Percentiles rank a stretch among this genome's conserved stretches.
These are phyloP conservation scores for Phrynocephalus versicolor DNA, from an alignment of 2,113 vertebrate genomes.

Conservation along the genomic window DNA sequence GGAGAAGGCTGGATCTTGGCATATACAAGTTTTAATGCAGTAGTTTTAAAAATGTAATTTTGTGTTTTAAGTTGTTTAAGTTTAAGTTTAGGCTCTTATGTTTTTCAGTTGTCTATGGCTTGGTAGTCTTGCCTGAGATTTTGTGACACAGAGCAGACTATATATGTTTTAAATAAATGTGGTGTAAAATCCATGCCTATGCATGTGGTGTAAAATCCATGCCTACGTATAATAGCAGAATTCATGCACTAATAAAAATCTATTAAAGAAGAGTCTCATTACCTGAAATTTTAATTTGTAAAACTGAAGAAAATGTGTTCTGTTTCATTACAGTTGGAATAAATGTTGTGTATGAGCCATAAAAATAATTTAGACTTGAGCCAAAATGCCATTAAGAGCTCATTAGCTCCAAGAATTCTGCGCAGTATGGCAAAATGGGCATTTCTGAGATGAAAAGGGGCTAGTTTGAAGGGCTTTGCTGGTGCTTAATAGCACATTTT, in stretches of 20 bases:
- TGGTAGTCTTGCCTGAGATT: too few relatives aligned
- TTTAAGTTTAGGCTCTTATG: too few relatives aligned
- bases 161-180: too few relatives aligned
- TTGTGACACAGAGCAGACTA: too few relatives aligned
- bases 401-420: slow-evolving; percentile 4
- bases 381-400: not conserved
- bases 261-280: not conserved
- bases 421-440: not conserved
- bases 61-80: too few relatives aligned
- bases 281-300: not conserved
- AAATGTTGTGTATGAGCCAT: slow-evolving; percentile 7
- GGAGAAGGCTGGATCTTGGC: too few relatives aligned
- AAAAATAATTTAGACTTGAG: slow-evolving; percentile 2
- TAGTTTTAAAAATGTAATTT: too few relatives aligned
- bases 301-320: slow-evolving; percentile 21
- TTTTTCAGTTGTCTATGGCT: too few relatives aligned
- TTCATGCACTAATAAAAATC: not conserved
- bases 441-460: slow-evolving; percentile 4
- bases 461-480: not conserved
- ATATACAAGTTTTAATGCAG: too few relatives aligned
- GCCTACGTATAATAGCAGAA: not conserved
- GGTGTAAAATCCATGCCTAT: too few relatives aligned
- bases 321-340: slow-evolving; percentile 14
- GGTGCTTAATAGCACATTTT: not conserved
- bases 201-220: not conserved